Base-by-base conservation (phyloP, 2,888 invertebrate species). In the Aphidius colemani region DNA sequence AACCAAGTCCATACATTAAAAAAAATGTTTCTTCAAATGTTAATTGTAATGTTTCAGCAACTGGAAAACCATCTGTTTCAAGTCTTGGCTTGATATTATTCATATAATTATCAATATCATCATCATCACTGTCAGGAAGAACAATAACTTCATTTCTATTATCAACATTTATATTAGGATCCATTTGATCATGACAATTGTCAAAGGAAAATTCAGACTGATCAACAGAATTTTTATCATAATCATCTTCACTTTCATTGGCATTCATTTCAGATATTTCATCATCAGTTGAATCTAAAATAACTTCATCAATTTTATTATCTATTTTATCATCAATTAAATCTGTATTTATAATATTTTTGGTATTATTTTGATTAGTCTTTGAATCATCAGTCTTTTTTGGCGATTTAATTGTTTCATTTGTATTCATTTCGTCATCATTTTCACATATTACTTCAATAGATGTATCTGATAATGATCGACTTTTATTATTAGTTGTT, bases 11-110 rank as follows among this genome's bases (percentile, higher is more conserved):
- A 77, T 86, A 88, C 48, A 86, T 82, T 30, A 94, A 83, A 70
- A 93, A 93, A 75, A 91, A 92, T 1, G 93, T 89, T 83, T 95
- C 94, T 81, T 92, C 91, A 59, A 89, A 84, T 2, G 88, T 86
- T n/a, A 94, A 81, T 75, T 88, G 85, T 6, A 92, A 81, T 30
- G 85, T 87, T 83, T 92, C 92, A 60, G 83, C 82, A 2, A 89
- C 72, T 65, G 86, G 85, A 69, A 86, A 86, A 72, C 84, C 85
- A 76, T 88, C 88, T 6, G 86, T 74, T 75, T 88, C 86, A 72
- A 88, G 86, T 73, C 84, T 84, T 8, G 89, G 87, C 72, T 85
- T 85, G 64, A 89, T 80, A 67, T 87, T 84, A 57, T 83, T 84
- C 77, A 89, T 86, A 79, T 88, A 89, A 72, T 87, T 83, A 66